Evolutionary conservation across 1,140 invertebrate species (phyloP).

Genomic region (Contarinia nasturtii): DNA sequence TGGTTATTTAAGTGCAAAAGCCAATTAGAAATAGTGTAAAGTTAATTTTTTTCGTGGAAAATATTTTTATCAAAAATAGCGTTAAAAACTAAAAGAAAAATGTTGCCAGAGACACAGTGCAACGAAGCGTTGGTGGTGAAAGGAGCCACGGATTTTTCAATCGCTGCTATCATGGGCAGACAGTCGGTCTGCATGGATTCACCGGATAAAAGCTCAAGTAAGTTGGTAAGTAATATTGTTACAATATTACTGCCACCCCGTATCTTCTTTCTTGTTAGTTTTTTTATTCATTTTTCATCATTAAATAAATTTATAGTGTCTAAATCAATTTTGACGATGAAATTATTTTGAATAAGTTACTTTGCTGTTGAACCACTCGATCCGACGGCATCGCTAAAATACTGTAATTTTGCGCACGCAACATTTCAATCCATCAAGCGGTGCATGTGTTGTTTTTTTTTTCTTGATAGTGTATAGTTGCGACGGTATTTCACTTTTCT

Average conservation of each 20-base stretch:
- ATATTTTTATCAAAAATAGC: too few species aligned
- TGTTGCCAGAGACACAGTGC: constrained; percentile 7
- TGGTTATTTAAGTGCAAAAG: too few species aligned
- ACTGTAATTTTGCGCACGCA: too few species aligned
- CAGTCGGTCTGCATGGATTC: constrained; percentile 26
- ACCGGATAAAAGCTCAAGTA: constrained; percentile 24
- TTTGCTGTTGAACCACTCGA: too few species aligned
- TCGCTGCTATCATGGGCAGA: constrained; percentile 78
- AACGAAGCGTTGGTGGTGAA: constrained; percentile 24
- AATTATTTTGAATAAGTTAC: too few species aligned
- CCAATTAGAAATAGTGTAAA: too few species aligned
- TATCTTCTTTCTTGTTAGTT: background rate
- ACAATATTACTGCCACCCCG: background rate
- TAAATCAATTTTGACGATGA: background rate
- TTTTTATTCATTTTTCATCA: background rate
- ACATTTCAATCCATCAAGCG: too few species aligned
- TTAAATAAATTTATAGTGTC: background rate
- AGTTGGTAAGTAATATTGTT: constrained; percentile 8
- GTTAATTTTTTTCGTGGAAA: too few species aligned
- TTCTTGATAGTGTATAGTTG: too few species aligned
- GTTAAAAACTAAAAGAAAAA: background rate
- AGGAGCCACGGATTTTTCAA: constrained; percentile 77
- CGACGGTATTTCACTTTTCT: too few species aligned
- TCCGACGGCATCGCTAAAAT: too few species aligned
- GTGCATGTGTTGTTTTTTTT: too few species aligned